Evolutionary conservation across 2,888 invertebrate species (phyloP).

Genomic region (Lochmaea capreae): DNA sequence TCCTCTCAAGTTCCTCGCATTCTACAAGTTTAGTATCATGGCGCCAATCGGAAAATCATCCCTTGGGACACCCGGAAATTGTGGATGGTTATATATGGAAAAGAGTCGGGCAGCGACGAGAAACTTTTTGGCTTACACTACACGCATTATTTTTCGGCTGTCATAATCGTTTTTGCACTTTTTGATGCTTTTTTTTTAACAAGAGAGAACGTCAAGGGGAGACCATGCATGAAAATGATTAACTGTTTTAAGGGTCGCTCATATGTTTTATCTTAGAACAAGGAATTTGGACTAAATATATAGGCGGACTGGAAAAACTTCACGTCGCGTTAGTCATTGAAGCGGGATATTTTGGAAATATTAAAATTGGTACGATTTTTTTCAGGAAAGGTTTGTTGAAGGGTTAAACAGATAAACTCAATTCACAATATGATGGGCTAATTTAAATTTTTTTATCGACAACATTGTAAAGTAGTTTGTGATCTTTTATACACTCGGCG

Average conservation of each 20-base stretch:
- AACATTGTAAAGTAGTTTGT: too few species aligned
- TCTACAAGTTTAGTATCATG: constrained; percentile 38
- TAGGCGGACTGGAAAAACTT: neutral
- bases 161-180: constrained; percentile 42
- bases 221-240: constrained; percentile 37
- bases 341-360: too few species aligned
- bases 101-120: constrained; percentile 46
- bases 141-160: constrained; percentile 45
- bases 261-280: constrained; percentile 25
- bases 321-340: neutral
- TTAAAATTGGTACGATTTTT: too few species aligned
- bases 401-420: too few species aligned
- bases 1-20: constrained; percentile 24
- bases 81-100: constrained; percentile 58
- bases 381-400: too few species aligned
- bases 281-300: neutral
- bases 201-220: constrained; percentile 11
- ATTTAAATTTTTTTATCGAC: too few species aligned
- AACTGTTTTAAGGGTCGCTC: constrained; percentile 30
- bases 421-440: too few species aligned
- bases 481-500: too few species aligned
- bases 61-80: constrained; percentile 56
- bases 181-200: constrained; percentile 27
- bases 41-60: constrained; percentile 41
- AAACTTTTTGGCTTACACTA: constrained; percentile 43